Evolutionary conservation across 2,113 vertebrate species (phyloP).

Genomic region (Lycocorax pyrrhopterus): DNA sequence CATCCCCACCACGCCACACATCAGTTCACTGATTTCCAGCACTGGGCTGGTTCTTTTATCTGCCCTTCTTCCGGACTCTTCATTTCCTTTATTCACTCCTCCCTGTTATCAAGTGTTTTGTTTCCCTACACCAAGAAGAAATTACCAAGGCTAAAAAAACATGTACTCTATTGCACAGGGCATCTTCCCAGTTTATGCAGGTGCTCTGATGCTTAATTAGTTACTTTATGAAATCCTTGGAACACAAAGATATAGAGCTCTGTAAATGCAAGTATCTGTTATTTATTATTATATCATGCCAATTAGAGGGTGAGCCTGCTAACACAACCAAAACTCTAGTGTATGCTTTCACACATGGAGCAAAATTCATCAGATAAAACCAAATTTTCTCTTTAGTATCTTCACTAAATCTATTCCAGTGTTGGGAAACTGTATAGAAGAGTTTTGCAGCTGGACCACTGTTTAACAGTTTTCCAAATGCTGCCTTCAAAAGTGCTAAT

Average conservation of each 20-base stretch:
- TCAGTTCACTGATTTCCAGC: neutral
- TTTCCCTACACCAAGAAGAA: neutral
- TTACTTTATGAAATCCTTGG: neutral
- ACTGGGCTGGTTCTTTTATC: neutral
- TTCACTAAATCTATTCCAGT: neutral
- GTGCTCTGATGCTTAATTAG: neutral
- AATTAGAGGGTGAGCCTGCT: neutral
- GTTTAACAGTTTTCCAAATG: neutral
- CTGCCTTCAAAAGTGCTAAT: neutral
- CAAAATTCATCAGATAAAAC: neutral
- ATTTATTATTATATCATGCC: neutral
- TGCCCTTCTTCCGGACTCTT: neutral
- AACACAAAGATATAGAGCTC: neutral
- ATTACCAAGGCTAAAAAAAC: neutral
- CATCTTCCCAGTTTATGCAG: neutral
- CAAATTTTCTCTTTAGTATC: neutral
- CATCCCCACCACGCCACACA: neutral
- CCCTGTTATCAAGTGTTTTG: neutral
- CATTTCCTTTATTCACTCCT: neutral
- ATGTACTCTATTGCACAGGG: neutral
- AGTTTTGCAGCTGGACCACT: neutral
- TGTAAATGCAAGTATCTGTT: neutral
- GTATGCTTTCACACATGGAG: neutral
- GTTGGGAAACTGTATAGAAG: neutral
- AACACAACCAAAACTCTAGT: neutral